Conservation (phyloP, 1,140 invertebrate genomes). For the Brachionus sp. region DNA sequence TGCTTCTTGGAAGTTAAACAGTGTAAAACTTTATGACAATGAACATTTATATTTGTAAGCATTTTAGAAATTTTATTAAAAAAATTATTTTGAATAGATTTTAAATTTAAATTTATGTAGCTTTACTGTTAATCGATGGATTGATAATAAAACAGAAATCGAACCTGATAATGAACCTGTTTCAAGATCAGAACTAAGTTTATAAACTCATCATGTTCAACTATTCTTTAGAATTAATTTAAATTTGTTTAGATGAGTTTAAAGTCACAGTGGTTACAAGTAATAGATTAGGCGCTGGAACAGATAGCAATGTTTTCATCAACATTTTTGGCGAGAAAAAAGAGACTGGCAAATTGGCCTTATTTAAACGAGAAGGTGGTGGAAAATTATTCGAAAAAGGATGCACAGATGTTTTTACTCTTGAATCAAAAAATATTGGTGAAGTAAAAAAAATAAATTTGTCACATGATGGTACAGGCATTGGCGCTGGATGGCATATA, state of each 20-base stretch:
- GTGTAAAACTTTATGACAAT: not conserved
- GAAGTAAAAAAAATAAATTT: constrained; percentile 58
- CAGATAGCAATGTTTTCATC: constrained; percentile 58
- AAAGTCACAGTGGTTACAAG: constrained; percentile 54
- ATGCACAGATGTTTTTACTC: constrained; percentile 55
- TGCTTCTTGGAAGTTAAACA: not conserved
- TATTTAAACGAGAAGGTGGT: constrained; percentile 52
- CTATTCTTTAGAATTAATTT: not conserved
- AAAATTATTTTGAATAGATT: not conserved
- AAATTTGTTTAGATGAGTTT: constrained; percentile 50
- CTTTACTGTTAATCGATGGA: constrained; percentile 56
- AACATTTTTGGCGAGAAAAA: constrained; percentile 56
- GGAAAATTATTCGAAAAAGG: constrained; percentile 60
- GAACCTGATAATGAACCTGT: not conserved
- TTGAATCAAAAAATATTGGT: constrained; percentile 55
- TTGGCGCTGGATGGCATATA: constrained; percentile 58
- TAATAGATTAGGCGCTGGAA: constrained; percentile 53
- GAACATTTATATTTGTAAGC: not conserved
- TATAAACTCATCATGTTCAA: not conserved
- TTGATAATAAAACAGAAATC: constrained; percentile 55
- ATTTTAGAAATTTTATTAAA: not conserved
- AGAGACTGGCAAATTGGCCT: constrained; percentile 53
- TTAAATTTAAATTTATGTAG: not conserved
- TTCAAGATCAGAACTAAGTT: not conserved
- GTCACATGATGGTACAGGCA: constrained; percentile 57